Percentiles rank a stretch among this genome's conserved stretches.
phyloP scores from a whole-genome alignment of 2,888 invertebrate genomes.

The Ferrisia virgata region DNA sequence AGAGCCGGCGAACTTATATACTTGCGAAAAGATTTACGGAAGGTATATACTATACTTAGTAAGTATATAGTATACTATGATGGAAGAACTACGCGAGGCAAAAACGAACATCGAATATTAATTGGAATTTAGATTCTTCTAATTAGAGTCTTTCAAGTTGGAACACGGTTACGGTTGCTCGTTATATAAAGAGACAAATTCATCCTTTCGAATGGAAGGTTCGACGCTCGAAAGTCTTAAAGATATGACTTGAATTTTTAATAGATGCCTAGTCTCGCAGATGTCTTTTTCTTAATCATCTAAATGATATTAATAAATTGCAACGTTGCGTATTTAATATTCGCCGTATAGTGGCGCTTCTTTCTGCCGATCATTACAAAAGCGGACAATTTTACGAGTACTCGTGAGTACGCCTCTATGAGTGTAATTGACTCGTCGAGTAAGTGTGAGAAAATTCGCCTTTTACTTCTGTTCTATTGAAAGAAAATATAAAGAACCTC shows the following conservation, averaged over 20 bases:
- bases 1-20: neutral
- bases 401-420: too few species aligned
- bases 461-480: neutral
- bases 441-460: neutral
- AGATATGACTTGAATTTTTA: slow-evolving; percentile 9
- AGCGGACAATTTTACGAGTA: neutral
- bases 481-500: neutral
- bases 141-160: slow-evolving; percentile 14
- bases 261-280: neutral
- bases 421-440: neutral
- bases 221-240: slow-evolving; percentile 11
- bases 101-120: slow-evolving; percentile 17
- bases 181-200: slow-evolving; percentile 14
- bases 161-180: slow-evolving; percentile 14
- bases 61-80: neutral
- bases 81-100: neutral
- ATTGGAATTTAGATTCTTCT: slow-evolving; percentile 13
- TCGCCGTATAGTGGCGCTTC: neutral
- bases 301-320: slow-evolving; percentile 13
- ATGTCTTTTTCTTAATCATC: slow-evolving; percentile 17
- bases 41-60: neutral
- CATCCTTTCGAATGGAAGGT: neutral
- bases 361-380: neutral
- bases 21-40: neutral
- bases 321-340: slow-evolving; percentile 5